A percentile compares a stretch with the other conserved stretches of the same genome.
phyloP scores from a whole-genome alignment of 1,140 invertebrate species.

The Globodera rostochiensis region DNA sequence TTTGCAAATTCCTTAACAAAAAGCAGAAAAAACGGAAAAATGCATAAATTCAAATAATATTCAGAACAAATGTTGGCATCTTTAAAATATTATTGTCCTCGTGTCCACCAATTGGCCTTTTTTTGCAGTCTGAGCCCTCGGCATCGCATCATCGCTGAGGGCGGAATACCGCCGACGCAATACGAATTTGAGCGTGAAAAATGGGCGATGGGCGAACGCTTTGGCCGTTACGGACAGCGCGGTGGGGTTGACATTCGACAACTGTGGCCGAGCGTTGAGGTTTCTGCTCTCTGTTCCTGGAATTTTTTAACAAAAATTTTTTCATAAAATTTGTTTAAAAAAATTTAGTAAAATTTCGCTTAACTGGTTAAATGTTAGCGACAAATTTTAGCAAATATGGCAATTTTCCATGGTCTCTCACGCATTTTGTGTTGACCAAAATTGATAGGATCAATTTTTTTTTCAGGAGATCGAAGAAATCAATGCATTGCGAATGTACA shows the following conservation, averaged over 20 bases:
- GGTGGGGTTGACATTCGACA: constrained; percentile 55
- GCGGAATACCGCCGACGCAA: constrained; percentile 58
- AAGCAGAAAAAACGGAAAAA: too few species aligned
- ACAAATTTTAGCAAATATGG: too few species aligned
- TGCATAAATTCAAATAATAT: neutral
- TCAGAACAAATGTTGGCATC: neutral
- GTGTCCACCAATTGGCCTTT: neutral
- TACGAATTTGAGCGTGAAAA: constrained; percentile 59
- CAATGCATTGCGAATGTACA: constrained; percentile 46
- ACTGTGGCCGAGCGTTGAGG: constrained; percentile 64
- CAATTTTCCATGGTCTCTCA: too few species aligned
- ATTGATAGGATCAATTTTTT: neutral
- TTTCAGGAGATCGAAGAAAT: constrained; percentile 61
- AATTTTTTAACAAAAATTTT: neutral
- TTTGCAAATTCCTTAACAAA: too few species aligned
- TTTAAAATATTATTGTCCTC: neutral
- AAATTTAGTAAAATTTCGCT: neutral
- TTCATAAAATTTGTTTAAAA: neutral
- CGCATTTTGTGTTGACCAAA: neutral
- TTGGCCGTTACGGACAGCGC: constrained; percentile 54
- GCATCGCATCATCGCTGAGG: constrained; percentile 57
- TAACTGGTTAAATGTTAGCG: too few species aligned
- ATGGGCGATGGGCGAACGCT: constrained; percentile 42
- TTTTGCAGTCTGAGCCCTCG: constrained; percentile 46
- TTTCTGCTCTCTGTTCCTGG: neutral